Evolutionary conservation across 1,140 invertebrate species (phyloP), one percentile per base, ranked within the genome.

Genomic region (Megathymus violae): DNA sequence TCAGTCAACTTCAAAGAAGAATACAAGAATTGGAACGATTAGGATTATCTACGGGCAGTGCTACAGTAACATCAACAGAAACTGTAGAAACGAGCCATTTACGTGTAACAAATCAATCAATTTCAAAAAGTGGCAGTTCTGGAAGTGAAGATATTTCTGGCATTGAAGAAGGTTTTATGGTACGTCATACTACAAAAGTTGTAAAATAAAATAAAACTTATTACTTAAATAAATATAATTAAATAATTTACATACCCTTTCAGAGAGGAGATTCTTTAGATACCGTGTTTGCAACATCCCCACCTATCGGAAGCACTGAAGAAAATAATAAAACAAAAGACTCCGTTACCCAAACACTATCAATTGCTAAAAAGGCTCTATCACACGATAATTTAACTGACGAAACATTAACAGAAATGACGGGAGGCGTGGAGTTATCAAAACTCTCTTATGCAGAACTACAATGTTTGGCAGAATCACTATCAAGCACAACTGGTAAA

Each of bases 1-100:
- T 97, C 67, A 92, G 90, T 6, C 94, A 96, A 76, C 90, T 97
- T 7, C 95, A 96, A 79, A 88, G 92, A 15, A 92, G 95, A 56
- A 95, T 97, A 50, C 92, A 93, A 67, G 93, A 95, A 67, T 78
- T 96, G 40, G 95, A 96, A 80, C 91, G 89, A 41, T 47, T 85
- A 38, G 84, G 85, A 9, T 48, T 85, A 9, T 36, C 74, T 17
- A 62, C 68, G 4, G 15, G 58, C 0, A 67, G 62, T 38, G 41
- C 62, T 4, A 48, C 62, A 11, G 27, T 22, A 11, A 34, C 64
- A 41, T 44, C 54, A 11, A 25, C 46, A 48, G 63, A 58, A 13
- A 67, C 56, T 47, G 41, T 59, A 44, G 38, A 25, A 5, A 64
- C 52, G 14, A 13, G 40, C 15, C 60, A 14, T 13, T 16, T 61